Evolutionary conservation across 1,140 invertebrate species (phyloP).

Genomic region (Protaetia brevitarsis): DNA sequence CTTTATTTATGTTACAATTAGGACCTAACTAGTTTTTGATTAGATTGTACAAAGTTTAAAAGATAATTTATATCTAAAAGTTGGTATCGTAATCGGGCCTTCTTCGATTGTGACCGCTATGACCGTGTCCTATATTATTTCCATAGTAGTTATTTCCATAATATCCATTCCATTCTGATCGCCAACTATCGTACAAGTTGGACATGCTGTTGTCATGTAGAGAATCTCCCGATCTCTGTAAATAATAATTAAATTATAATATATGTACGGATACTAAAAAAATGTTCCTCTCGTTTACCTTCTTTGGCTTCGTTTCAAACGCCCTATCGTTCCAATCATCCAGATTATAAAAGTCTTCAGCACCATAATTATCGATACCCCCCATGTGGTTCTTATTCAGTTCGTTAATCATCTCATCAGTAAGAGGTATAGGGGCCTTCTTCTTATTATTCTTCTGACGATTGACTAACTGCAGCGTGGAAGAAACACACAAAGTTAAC

Average conservation of each 20-base stretch:
- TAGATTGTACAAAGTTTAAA: too few relatives aligned
- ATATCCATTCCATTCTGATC: constrained; percentile 71
- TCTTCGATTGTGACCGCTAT: too few relatives aligned
- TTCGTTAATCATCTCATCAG: constrained; percentile 76
- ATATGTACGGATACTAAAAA: too few relatives aligned
- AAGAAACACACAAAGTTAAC: background rate
- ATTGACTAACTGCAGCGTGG: constrained; percentile 68
- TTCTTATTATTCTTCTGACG: constrained; percentile 76
- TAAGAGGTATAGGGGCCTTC: constrained; percentile 70
- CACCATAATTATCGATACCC: constrained; percentile 66
- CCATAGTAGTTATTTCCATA: constrained; percentile 59
- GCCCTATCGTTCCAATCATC: constrained; percentile 70
- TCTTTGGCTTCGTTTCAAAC: constrained; percentile 56
- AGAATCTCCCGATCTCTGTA: constrained; percentile 55
- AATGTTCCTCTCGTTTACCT: too few relatives aligned
- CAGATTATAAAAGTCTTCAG: constrained; percentile 66
- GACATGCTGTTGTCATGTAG: constrained; percentile 63
- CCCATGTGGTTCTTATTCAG: constrained; percentile 77
- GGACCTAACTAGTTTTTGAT: too few relatives aligned
- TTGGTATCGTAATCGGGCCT: constrained; percentile 62
- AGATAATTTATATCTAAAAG: constrained; percentile 49
- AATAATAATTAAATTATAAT: constrained; percentile 32
- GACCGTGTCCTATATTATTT: constrained; percentile 43
- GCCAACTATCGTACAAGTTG: constrained; percentile 75
- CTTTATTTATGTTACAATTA: too few relatives aligned